These are phyloP conservation scores for Dipodomys spectabilis DNA, from an alignment of 2,113 vertebrate genomes.

Conservation along the genomic window DNA sequence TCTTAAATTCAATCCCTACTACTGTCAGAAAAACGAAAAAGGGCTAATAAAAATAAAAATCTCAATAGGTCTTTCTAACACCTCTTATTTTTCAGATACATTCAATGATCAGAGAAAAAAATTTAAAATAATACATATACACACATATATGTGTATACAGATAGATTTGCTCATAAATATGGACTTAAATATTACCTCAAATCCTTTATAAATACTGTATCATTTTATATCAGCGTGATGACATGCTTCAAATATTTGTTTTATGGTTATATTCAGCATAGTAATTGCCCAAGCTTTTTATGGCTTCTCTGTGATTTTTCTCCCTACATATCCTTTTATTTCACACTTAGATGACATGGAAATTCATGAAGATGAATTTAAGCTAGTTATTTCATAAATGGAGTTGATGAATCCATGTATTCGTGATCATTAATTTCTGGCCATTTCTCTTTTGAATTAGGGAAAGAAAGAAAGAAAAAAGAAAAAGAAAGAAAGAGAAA, in stretches of 20 bases:
- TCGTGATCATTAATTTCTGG: constrained; percentile 16
- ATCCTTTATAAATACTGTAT: not conserved
- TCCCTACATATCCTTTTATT: constrained; percentile 25
- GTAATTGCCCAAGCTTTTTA: not conserved
- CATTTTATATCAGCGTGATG: not conserved
- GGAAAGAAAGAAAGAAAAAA: not conserved
- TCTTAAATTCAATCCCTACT: no score
- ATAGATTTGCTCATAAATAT: not conserved
- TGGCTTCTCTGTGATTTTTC: not conserved
- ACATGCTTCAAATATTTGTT: not conserved
- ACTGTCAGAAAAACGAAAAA: no score
- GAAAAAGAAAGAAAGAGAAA: not conserved
- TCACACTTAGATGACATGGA: not conserved
- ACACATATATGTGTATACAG: not conserved
- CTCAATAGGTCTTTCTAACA: not conserved
- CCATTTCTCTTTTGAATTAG: constrained; percentile 11
- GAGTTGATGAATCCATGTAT: not conserved
- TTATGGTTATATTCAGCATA: not conserved
- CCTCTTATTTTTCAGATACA: not conserved
- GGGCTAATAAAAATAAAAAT: no score
- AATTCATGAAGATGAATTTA: constrained; percentile 20
- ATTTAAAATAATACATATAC: not conserved
- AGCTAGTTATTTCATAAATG: not conserved
- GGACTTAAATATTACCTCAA: not conserved
- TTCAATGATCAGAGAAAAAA: not conserved